Conservation (phyloP, 2,113 vertebrate species). For the Alethe castanea region DNA sequence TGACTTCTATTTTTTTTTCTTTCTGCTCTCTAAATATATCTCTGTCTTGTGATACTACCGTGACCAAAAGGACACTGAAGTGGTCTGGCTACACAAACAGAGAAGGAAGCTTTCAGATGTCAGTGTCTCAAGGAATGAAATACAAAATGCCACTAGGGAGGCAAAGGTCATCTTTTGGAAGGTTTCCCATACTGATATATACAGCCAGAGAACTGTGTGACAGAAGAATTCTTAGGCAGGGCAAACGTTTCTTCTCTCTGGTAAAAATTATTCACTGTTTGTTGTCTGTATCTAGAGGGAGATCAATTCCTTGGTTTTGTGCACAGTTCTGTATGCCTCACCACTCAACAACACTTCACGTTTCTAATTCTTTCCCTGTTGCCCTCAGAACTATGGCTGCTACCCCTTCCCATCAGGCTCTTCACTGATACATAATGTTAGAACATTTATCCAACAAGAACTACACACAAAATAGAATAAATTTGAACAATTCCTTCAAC, state of each 20-base stretch:
- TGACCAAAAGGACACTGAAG: background rate
- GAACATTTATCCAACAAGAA: background rate
- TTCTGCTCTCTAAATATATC: background rate
- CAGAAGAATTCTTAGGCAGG: background rate
- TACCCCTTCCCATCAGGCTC: background rate
- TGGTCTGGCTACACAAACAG: background rate
- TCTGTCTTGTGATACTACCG: background rate
- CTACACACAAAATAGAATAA: background rate
- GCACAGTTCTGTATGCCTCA: background rate
- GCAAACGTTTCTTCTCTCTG: background rate
- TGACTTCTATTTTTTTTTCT: background rate
- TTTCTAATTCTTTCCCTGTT: background rate
- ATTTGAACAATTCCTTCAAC: background rate
- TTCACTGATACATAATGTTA: background rate
- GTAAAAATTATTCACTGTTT: background rate
- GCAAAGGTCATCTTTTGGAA: background rate
- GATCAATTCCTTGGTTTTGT: background rate
- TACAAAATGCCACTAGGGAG: background rate
- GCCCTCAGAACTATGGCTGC: background rate
- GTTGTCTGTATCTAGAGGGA: background rate
- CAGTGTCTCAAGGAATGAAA: background rate
- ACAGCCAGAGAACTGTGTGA: background rate
- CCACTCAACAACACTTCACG: fast-evolving
- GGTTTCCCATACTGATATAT: background rate
- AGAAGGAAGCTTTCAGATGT: slow-evolving; percentile 6